Conservation (phyloP, 2,797 vertebrate species). For the Orestias chungarensis region DNA sequence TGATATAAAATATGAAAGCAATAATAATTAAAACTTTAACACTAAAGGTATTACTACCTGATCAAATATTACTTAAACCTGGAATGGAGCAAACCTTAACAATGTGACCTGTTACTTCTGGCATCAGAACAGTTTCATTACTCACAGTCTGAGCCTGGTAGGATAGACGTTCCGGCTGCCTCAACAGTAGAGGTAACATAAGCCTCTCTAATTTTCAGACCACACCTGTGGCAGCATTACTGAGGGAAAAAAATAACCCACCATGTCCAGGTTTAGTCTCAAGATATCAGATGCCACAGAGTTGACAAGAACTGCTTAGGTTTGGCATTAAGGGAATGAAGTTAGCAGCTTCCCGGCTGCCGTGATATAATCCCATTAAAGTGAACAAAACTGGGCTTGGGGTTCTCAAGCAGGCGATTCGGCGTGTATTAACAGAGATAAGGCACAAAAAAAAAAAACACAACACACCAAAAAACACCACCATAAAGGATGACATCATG, state of each 20-base stretch:
- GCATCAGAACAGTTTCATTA: slow-evolving; percentile 9
- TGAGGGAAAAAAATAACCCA: no score
- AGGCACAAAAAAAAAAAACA: no score
- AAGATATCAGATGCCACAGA: slow-evolving; percentile 12
- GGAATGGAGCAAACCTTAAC: neutral
- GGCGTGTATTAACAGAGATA: slow-evolving; percentile 1
- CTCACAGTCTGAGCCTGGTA: neutral
- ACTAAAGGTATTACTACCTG: slow-evolving; percentile 2
- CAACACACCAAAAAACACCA: slow-evolving; percentile 26
- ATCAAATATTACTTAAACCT: slow-evolving; percentile 33
- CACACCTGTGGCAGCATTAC: slow-evolving; percentile 19
- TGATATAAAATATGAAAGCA: neutral
- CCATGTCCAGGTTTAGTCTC: slow-evolving; percentile 9
- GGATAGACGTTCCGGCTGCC: slow-evolving; percentile 6
- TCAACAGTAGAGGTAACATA: slow-evolving; percentile 23
- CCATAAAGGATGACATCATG: slow-evolving; percentile 24
- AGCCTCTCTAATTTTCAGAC: slow-evolving; percentile 17
- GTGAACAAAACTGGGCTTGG: slow-evolving; percentile 27
- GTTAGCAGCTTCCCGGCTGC: slow-evolving; percentile 47
- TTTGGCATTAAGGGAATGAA: slow-evolving; percentile 16
- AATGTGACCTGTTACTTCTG: neutral
- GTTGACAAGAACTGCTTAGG: slow-evolving; percentile 44
- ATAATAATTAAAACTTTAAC: neutral
- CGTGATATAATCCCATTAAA: slow-evolving; percentile 54
- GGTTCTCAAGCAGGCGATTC: slow-evolving; percentile 21